Evolutionary conservation across 1,140 invertebrate genomes (phyloP), one percentile per base, ranked within the genome.

Genomic region (Conus ventricosus): DNA sequence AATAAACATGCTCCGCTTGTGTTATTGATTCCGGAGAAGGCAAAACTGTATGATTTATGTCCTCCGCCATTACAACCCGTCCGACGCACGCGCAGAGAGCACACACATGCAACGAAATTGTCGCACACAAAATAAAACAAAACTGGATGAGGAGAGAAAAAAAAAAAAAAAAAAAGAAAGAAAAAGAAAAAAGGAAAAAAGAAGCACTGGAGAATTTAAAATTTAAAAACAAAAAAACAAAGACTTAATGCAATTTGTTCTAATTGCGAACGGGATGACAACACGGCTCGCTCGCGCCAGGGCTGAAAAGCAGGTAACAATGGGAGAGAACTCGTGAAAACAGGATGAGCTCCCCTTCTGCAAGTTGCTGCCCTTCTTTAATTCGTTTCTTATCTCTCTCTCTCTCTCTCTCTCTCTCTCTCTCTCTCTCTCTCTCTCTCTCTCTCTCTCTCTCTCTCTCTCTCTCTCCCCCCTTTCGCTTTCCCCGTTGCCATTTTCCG

Each of bases 171-270:
- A 39, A 25, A 4, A 27, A 51, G 54, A 51, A 51, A 85, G 8
- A 75, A 63, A 53, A 25, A n/a, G 39, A 75, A 54, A 63, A 53
- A 23, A 23, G 8, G 39, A n/a, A 53, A 67, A 54, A 85, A 85
- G 53, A 51, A 76, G 71, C 20, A 51, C 15, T 75, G 15, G 63
- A 76, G 75, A 85, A 23, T 39, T 75, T 75, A 85, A 75, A 54
- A 63, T 54, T 23, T 27, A 57, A 57, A 85, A 85, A 67, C 13
- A 55, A 53, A 39, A 57, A 76, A 75, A 85, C 75, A 85, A 85
- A 53, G n/a, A 63, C 63, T 75, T 85, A 85, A 85, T 85, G 84
- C 53, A 85, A 85, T 85, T 75, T 85, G 84, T 85, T 76, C 84
- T 85, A 85, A 85, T 85, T 85, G 84, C 39, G 75, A 85, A 39